Evolutionary conservation across 2,888 invertebrate genomes (phyloP).

Genomic region (Cantharis flavilabris): DNA sequence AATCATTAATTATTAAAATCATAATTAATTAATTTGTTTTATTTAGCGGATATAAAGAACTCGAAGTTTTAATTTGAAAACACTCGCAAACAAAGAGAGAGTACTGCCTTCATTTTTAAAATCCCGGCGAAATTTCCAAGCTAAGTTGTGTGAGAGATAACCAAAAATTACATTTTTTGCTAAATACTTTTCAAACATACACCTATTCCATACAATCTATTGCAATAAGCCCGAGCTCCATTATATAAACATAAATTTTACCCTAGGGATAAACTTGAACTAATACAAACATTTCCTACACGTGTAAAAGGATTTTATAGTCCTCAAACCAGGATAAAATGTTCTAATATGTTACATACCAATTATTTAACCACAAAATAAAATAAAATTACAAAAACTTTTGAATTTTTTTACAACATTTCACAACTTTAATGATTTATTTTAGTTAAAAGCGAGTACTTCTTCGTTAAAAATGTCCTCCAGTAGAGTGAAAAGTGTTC

Average conservation of each 20-base stretch:
- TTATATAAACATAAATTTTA: slow-evolving; percentile 8
- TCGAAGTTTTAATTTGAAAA: neutral
- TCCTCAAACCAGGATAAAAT: slow-evolving; percentile 1
- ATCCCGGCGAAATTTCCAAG: neutral
- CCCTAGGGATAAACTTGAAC: slow-evolving; percentile 7
- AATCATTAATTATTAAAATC: too few species aligned
- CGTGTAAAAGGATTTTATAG: slow-evolving; percentile 1
- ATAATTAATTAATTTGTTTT: too few species aligned
- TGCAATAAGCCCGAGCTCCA: neutral
- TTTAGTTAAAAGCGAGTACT: neutral
- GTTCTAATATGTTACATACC: neutral
- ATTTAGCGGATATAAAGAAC: too few species aligned
- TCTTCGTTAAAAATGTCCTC: neutral
- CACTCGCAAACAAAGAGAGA: neutral
- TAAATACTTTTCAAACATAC: neutral
- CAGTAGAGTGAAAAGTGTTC: neutral
- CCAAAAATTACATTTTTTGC: neutral
- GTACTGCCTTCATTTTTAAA: neutral
- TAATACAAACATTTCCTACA: slow-evolving; percentile 6
- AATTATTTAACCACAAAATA: neutral
- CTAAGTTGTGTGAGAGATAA: neutral
- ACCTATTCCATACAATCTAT: neutral
- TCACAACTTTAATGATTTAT: neutral
- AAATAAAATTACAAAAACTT: neutral
- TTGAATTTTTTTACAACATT: neutral